A percentile compares a stretch with the other conserved stretches of the same genome.
These are phyloP conservation scores for Gephyroberyx darwinii DNA, from an alignment of 2,797 vertebrate species.

Conservation along the genomic window DNA sequence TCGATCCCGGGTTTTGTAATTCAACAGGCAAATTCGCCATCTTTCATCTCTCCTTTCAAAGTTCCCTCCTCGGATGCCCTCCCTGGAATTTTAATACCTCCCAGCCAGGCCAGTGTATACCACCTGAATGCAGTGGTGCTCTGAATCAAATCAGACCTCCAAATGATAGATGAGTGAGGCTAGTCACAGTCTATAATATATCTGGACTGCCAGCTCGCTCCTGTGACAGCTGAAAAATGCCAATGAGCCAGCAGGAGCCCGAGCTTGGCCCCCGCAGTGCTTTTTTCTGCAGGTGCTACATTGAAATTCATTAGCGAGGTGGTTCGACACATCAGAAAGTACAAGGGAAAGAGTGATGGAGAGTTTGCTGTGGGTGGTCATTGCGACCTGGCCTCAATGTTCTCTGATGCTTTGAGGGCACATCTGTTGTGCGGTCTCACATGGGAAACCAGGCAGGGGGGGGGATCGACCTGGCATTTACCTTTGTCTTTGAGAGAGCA, in stretches of 20 bases:
- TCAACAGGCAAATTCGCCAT: conserved; percentile 73
- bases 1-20: conserved; percentile 74
- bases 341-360: conserved; percentile 47
- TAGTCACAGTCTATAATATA: conserved; percentile 75
- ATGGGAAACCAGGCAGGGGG: conserved; percentile 29
- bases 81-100: conserved; percentile 76
- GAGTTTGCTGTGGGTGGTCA: conserved; percentile 54
- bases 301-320: conserved; percentile 73
- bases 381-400: conserved; percentile 65
- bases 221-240: conserved; percentile 65
- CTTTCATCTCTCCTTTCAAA: conserved; percentile 78
- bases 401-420: conserved; percentile 70
- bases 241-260: conserved; percentile 59
- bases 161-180: conserved; percentile 77
- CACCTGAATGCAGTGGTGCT: conserved; percentile 59
- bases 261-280: conserved; percentile 8
- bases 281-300: conserved; percentile 55
- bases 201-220: conserved; percentile 64
- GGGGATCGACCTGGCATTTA: conserved; percentile 66
- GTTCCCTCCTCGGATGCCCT: conserved; percentile 63
- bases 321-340: conserved; percentile 57
- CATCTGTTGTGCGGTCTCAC: conserved; percentile 64
- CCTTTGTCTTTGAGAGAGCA: conserved; percentile 62
- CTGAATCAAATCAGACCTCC: conserved; percentile 71
- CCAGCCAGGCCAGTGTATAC: conserved; percentile 52